Conservation (phyloP, 2,113 vertebrate genomes). For the Onychorhynchus coronatus region DNA sequence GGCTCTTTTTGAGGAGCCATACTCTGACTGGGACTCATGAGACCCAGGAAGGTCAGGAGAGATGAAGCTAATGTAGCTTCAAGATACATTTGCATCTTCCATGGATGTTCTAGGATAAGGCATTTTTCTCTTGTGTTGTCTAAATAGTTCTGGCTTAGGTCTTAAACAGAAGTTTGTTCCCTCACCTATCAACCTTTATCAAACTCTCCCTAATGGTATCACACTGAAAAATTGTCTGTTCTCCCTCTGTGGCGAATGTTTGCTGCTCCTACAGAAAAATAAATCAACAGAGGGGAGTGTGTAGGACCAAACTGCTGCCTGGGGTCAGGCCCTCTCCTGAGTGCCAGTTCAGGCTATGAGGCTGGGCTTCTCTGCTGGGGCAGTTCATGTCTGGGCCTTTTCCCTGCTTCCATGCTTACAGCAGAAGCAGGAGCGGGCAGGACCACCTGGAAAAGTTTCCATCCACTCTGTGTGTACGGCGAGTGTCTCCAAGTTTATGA, state of each 20-base stretch:
- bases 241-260: background rate
- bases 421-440: background rate
- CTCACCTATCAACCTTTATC: background rate
- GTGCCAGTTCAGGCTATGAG: background rate
- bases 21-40: background rate
- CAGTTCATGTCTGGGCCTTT: background rate
- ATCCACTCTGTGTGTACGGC: background rate
- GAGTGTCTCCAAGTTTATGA: background rate
- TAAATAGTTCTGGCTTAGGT: background rate
- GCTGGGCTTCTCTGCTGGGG: background rate
- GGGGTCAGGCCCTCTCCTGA: background rate
- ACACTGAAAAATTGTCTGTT: background rate
- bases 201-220: background rate
- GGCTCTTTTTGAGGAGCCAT: background rate
- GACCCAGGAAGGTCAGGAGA: background rate
- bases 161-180: background rate
- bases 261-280: background rate
- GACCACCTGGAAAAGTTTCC: background rate
- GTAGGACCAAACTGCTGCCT: background rate
- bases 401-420: background rate
- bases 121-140: background rate
- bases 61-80: background rate
- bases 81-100: background rate
- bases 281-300: too few relatives aligned
- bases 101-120: background rate